Evolutionary conservation across 2,113 vertebrate genomes (phyloP).

Genomic region (Fukomys damarensis): DNA sequence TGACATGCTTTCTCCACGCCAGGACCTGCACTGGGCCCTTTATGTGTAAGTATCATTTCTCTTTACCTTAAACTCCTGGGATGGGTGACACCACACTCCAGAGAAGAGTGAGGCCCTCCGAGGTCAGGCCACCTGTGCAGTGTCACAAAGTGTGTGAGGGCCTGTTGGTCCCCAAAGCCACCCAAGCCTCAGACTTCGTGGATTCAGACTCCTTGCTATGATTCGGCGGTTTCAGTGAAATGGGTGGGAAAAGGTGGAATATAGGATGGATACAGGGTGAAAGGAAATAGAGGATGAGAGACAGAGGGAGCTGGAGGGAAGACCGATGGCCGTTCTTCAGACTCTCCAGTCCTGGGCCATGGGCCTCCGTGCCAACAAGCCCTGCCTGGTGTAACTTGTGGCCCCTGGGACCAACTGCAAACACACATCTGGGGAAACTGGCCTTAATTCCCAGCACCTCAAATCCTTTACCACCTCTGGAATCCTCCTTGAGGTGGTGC

Average conservation of each 20-base stretch:
- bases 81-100: background rate
- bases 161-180: background rate
- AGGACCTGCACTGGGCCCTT: background rate
- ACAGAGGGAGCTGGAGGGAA: background rate
- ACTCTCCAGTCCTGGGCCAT: background rate
- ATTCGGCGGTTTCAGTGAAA: background rate
- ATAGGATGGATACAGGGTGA: background rate
- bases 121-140: background rate
- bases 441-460: background rate
- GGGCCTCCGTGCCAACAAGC: background rate
- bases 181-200: background rate
- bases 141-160: background rate
- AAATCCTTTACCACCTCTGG: background rate
- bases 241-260: background rate
- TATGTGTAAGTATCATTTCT: background rate
- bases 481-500: background rate
- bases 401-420: background rate
- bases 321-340: background rate
- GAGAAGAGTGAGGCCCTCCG: background rate
- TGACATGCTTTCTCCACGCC: background rate
- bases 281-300: background rate
- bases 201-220: background rate
- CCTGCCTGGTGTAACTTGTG: background rate
- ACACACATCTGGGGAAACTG: background rate
- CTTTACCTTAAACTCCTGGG: background rate